Base-by-base conservation (phyloP, 2,888 invertebrate species). In the Leucoptera coffeella region DNA sequence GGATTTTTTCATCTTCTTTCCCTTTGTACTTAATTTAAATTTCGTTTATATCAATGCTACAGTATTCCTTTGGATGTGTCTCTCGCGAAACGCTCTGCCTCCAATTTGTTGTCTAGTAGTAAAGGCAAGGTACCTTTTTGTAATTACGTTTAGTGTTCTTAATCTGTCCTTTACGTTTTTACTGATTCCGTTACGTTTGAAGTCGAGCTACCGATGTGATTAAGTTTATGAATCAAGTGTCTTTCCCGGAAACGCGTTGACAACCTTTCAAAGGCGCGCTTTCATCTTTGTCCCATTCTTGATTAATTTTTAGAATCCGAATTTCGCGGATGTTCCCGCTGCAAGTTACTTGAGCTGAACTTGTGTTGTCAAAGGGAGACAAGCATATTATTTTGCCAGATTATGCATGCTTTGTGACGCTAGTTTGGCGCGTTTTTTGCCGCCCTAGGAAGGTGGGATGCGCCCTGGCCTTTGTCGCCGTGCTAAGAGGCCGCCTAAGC, bases 21-120 rank as follows among this genome's bases (percentile, higher is more conserved):
- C 59, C 65, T 69, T 69, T 69, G 69, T 69, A 67, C 64, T 69
- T 69, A 69, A 69, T 69, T 69, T 69, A 69, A 69, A 69, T 69
- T 69, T 69, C 69, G 69, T 69, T 69, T 69, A 69, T 69, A 69
- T 67, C 69, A 67, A 65, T 67, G 67, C 65, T 64, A 45, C 52
- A 60, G 62, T 67, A 67, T 67, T 65, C 65, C 64, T 62, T 37
- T 54, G 50, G 54, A 57, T 60, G 62, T 65, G 64, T 67, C 64
- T 65, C 65, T 60, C 62, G 60, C 65, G 67, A 65, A 67, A 65
- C 67, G 64, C 60, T 67, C 65, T 62, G 65, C 61, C 67, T 60
- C 61, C 67, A 65, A 62, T 65, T 64, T 64, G 65, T 64, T 61
- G 59, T 62, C 61, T 67, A 64, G 61, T 26, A 30, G 28, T n/a